A percentile compares a stretch with the other conserved stretches of the same genome.
phyloP scores from a whole-genome alignment of 2,888 invertebrate genomes.

The Thecocarcelia acutangulata region DNA sequence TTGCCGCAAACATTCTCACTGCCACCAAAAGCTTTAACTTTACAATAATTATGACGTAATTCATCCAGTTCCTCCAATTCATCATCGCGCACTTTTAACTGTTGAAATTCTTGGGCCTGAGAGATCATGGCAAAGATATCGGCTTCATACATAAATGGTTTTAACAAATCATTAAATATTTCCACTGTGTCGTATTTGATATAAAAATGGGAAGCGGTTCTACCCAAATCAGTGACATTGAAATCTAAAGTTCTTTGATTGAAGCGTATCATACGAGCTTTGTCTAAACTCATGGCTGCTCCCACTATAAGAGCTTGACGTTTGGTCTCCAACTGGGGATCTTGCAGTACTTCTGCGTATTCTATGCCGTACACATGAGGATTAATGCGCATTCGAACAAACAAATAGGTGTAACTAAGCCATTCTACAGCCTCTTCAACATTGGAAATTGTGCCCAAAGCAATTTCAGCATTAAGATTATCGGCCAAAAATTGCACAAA shows the following conservation, averaged over 20 bases:
- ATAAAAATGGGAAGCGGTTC: constrained; percentile 98
- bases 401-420: constrained; percentile 98
- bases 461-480: constrained; percentile 98
- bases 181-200: constrained; percentile 98
- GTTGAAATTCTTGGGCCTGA: constrained; percentile 96
- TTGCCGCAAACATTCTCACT: constrained; percentile 96
- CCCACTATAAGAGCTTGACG: constrained; percentile 89
- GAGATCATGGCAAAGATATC: constrained; percentile 95
- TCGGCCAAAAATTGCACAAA: constrained; percentile 95
- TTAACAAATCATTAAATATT: constrained; percentile 92
- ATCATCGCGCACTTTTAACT: constrained; percentile 97
- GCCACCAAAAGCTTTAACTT: constrained; percentile 89
- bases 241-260: constrained; percentile 92
- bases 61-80: constrained; percentile 95
- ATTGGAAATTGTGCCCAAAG: constrained; percentile 97
- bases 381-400: constrained; percentile 95
- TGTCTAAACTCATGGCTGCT: constrained; percentile 93
- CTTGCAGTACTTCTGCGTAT: constrained; percentile 86
- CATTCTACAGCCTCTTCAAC: constrained; percentile 98
- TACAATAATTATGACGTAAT: constrained; percentile 88
- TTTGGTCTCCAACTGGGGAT: constrained; percentile 89
- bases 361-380: constrained; percentile 88
- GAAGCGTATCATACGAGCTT: constrained; percentile 96
- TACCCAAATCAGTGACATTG: constrained; percentile 91
- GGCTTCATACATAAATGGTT: constrained; percentile 91